phyloP scores from a whole-genome alignment of 2,888 invertebrate species.

The Gryllus longicercus region DNA sequence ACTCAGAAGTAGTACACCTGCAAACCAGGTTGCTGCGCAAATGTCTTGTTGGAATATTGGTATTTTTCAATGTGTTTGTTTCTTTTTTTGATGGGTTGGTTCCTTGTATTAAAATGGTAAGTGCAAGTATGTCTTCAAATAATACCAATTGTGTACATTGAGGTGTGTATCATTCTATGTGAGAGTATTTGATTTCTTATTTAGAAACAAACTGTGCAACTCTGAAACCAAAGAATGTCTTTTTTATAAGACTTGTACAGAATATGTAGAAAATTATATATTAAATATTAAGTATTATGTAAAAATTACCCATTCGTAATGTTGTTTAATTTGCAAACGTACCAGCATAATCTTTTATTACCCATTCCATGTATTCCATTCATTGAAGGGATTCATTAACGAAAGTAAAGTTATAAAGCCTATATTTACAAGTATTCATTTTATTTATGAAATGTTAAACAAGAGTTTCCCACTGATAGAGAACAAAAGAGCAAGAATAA shows the following conservation, averaged over 20 bases:
- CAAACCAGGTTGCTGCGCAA: too few relatives aligned
- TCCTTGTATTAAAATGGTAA: conserved; percentile 17
- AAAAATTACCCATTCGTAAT: not conserved
- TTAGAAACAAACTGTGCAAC: conserved; percentile 21
- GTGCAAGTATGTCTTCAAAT: conserved; percentile 2
- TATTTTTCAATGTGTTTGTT: conserved; percentile 17
- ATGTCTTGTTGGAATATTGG: not conserved
- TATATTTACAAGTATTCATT: too few relatives aligned
- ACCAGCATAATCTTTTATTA: too few relatives aligned
- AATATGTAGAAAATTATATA: conserved; percentile 20
- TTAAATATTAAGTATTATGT: conserved; percentile 19
- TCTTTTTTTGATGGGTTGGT: conserved; percentile 2
- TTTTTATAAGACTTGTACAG: conserved; percentile 25
- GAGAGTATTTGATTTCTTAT: not conserved
- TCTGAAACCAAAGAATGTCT: conserved; percentile 26
- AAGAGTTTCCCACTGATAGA: too few relatives aligned
- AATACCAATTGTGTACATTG: not conserved
- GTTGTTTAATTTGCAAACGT: too few relatives aligned
- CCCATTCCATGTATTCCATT: too few relatives aligned
- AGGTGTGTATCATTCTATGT: not conserved
- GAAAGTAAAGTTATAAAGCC: too few relatives aligned
- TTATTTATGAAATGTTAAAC: too few relatives aligned
- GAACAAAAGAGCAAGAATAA: too few relatives aligned
- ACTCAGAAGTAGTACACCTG: too few relatives aligned
- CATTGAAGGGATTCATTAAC: too few relatives aligned